These are phyloP conservation scores for Dysmachus trigonus DNA, from an alignment of 2,888 invertebrate species.

Conservation along the genomic window DNA sequence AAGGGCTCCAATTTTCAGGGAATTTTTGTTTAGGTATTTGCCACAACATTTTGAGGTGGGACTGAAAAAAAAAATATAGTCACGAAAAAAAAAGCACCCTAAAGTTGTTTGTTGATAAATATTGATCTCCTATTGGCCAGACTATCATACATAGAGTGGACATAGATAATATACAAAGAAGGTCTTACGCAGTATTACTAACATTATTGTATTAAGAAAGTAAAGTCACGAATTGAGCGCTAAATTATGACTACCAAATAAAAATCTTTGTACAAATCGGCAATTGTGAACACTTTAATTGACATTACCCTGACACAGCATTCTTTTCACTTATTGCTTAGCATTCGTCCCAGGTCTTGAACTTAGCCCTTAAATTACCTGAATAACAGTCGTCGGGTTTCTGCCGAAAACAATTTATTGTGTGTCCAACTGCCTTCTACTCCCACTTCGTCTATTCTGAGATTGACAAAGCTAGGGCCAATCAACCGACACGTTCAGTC, in stretches of 20 bases:
- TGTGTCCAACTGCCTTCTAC: not conserved
- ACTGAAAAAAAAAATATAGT: too few relatives aligned
- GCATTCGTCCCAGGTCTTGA: not conserved
- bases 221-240: too few relatives aligned
- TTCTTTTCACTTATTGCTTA: not conserved
- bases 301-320: not conserved
- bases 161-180: too few relatives aligned
- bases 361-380: not conserved
- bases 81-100: too few relatives aligned
- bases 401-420: not conserved
- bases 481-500: not conserved
- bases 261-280: not conserved
- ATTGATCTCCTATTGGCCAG: too few relatives aligned
- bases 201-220: not conserved
- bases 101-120: too few relatives aligned
- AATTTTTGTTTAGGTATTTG: too few relatives aligned
- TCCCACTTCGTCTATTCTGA: not conserved
- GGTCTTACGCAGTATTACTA: too few relatives aligned
- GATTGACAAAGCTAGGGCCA: not conserved
- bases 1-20: too few relatives aligned
- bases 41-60: too few relatives aligned
- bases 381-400: not conserved
- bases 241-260: not conserved
- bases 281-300: not conserved
- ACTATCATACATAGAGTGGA: too few relatives aligned